These are phyloP conservation scores for Triplophysa rosa DNA, from an alignment of 2,113 vertebrate genomes.

Conservation along the genomic window DNA sequence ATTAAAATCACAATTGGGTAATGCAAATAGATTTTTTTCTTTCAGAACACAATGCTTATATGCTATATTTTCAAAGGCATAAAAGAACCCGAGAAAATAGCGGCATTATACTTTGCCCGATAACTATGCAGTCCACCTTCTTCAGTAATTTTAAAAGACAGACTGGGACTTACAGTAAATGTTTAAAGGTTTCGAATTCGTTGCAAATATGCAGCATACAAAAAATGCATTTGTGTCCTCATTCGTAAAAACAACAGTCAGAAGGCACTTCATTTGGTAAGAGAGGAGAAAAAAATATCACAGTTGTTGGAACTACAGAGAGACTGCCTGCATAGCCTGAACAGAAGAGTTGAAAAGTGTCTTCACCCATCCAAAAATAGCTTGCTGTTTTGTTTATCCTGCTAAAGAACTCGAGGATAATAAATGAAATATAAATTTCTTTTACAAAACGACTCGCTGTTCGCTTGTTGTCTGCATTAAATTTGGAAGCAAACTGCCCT, in stretches of 20 bases:
- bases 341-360: constrained; percentile 22
- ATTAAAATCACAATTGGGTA: constrained; percentile 34
- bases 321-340: constrained; percentile 77
- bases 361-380: constrained; percentile 35
- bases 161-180: constrained; percentile 74
- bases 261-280: constrained; percentile 96
- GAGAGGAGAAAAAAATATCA: constrained; percentile 71
- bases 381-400: constrained; percentile 56
- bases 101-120: constrained; percentile 16
- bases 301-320: constrained; percentile 82
- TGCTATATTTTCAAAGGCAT: constrained; percentile 55
- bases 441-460: constrained; percentile 72
- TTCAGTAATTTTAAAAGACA: constrained; percentile 69
- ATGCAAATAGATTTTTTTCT: constrained; percentile 23
- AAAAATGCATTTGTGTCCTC: constrained; percentile 80
- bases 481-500: constrained; percentile 70
- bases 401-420: constrained; percentile 69
- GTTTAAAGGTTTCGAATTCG: constrained; percentile 80
- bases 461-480: constrained; percentile 62
- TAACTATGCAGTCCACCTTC: constrained; percentile 31
- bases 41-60: constrained; percentile 59
- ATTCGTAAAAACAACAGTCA: constrained; percentile 83
- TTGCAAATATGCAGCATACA: constrained; percentile 85
- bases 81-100: constrained; percentile 44
- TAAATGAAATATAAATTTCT: constrained; percentile 61